phyloP scores from a whole-genome alignment of 1,140 invertebrate species.

The Helicoverpa armigera region DNA sequence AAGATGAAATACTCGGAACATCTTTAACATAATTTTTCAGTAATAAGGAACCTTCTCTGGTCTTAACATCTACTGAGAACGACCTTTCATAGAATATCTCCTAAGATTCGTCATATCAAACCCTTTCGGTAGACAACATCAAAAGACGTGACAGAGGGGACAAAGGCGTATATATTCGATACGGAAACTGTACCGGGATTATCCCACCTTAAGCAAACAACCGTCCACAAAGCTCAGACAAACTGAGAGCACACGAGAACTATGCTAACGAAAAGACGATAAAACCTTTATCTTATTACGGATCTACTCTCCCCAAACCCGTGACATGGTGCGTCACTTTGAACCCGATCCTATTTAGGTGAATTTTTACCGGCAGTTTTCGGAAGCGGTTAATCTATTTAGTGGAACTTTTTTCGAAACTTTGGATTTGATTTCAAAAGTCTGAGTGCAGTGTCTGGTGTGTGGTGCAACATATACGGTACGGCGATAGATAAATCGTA shows the following conservation, averaged over 20 bases:
- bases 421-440: slow-evolving; percentile 23
- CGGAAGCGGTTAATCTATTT: slow-evolving; percentile 34
- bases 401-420: slow-evolving; percentile 29
- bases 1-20: not conserved
- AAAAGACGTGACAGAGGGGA: slow-evolving; percentile 64
- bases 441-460: slow-evolving; percentile 30
- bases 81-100: slow-evolving; percentile 31
- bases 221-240: slow-evolving; percentile 69
- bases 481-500: slow-evolving; percentile 65
- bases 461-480: slow-evolving; percentile 12
- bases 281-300: slow-evolving; percentile 85
- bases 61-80: not conserved
- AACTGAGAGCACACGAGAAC: slow-evolving; percentile 71
- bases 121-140: slow-evolving; percentile 60
- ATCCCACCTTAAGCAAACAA: slow-evolving; percentile 78
- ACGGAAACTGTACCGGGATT: slow-evolving; percentile 72
- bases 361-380: slow-evolving; percentile 41
- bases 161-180: slow-evolving; percentile 60
- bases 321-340: slow-evolving; percentile 48
- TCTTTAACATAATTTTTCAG: slow-evolving; percentile 16
- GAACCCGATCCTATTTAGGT: slow-evolving; percentile 60
- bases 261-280: slow-evolving; percentile 82
- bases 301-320: slow-evolving; percentile 54
- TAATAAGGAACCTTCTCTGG: slow-evolving; percentile 21
- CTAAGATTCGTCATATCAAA: slow-evolving; percentile 43